Percentiles rank a stretch among this genome's conserved stretches.
Conservation (phyloP, 1,140 invertebrate genomes). For the Hesperophylax magnus region DNA sequence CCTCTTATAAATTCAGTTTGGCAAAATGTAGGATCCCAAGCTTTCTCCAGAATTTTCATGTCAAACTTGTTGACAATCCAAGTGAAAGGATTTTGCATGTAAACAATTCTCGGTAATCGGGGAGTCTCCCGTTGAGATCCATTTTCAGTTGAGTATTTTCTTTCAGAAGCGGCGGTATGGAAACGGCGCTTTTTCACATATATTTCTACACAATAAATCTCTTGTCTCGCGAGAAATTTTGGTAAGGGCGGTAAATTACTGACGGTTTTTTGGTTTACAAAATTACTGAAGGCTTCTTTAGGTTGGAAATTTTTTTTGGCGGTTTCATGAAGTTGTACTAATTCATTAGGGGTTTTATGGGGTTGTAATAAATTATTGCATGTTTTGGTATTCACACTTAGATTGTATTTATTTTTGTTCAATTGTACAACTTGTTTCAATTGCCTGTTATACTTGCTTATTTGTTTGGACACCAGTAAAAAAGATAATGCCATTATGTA, state of each 20-base stretch:
- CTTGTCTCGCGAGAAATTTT: background rate
- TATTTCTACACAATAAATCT: conserved; percentile 23
- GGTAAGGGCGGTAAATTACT: background rate
- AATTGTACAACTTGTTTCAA: background rate
- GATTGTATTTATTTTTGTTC: conserved; percentile 8
- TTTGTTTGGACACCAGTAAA: conserved; percentile 14
- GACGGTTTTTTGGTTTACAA: too few relatives aligned
- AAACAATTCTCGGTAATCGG: conserved; percentile 15
- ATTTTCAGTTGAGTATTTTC: conserved; percentile 6
- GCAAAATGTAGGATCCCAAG: conserved; percentile 38
- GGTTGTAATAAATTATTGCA: background rate
- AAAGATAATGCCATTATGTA: conserved; percentile 13
- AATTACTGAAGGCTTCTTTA: too few relatives aligned
- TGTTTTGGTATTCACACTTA: background rate
- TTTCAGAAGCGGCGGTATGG: background rate
- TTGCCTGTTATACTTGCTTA: background rate
- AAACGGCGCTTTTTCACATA: conserved; percentile 17
- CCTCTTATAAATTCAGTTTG: conserved; percentile 37
- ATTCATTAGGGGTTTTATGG: background rate
- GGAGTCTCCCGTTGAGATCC: background rate
- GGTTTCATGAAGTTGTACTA: too few relatives aligned
- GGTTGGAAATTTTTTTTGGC: too few relatives aligned
- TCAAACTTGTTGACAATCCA: conserved; percentile 44
- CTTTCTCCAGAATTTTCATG: conserved; percentile 34
- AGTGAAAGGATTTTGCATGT: conserved; percentile 38